These are phyloP conservation scores for Gadus chalcogrammus DNA, from an alignment of 2,113 vertebrate species.

Conservation along the genomic window DNA sequence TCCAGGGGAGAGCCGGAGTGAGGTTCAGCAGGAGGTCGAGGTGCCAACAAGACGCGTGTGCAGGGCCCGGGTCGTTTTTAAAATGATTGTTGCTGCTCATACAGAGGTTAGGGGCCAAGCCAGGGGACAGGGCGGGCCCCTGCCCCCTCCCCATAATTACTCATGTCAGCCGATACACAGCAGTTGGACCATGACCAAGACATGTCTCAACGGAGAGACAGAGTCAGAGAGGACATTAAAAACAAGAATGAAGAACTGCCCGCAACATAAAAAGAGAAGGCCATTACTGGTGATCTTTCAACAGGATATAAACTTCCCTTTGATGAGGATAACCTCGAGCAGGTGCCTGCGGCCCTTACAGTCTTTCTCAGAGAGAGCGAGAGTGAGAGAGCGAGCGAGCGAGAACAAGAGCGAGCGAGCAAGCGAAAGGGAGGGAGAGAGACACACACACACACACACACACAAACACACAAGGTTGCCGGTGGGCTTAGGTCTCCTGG, in stretches of 20 bases:
- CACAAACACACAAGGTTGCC: constrained; percentile 18
- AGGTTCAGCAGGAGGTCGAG: no score
- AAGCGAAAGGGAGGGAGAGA: not conserved
- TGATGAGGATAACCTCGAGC: constrained; percentile 12
- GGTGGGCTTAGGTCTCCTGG: constrained; percentile 30
- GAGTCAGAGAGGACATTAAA: not conserved
- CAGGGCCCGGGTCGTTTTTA: no score
- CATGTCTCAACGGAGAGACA: constrained; percentile 9
- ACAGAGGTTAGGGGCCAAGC: no score
- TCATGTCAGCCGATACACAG: no score
- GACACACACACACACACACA: no score
- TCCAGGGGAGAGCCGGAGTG: no score
- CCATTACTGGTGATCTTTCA: constrained; percentile 33
- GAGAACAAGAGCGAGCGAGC: not conserved
- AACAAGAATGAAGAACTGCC: not conserved
- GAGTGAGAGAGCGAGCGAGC: no score
- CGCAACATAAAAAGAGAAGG: constrained; percentile 15
- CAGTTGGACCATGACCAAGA: not conserved
- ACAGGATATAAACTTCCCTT: constrained; percentile 35
- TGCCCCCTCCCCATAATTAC: no score
- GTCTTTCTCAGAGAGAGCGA: not conserved
- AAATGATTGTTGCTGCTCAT: no score
- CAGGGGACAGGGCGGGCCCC: no score
- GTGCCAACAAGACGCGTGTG: no score
- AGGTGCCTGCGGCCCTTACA: constrained; percentile 30